Evolutionary conservation across 2,888 invertebrate species (phyloP).

Genomic region (Dendrolimus houi): DNA sequence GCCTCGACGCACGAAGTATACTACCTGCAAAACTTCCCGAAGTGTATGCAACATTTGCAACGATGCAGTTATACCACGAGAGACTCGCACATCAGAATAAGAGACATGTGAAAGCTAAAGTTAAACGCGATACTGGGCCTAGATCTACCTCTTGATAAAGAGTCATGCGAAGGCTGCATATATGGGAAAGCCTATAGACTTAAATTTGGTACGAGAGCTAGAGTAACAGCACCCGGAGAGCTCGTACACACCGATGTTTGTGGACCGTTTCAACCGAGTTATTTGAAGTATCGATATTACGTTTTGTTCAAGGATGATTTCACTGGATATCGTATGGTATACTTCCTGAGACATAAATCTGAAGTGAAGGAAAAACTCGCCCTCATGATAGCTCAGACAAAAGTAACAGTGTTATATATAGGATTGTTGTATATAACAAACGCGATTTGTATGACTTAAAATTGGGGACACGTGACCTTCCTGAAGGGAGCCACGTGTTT

Average conservation of each 20-base stretch:
- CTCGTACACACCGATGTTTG: background rate
- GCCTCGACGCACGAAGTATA: background rate
- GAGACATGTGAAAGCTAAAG: no score
- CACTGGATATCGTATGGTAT: background rate
- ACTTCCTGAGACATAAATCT: background rate
- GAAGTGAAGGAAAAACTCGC: background rate
- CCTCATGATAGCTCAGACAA: background rate
- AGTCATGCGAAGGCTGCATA: background rate
- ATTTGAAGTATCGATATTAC: background rate
- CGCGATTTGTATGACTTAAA: no score
- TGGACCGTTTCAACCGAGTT: background rate
- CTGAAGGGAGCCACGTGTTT: no score
- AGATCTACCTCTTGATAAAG: background rate
- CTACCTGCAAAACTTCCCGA: no score
- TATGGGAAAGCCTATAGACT: background rate
- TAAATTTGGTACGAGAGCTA: background rate
- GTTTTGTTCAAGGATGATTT: slow-evolving; percentile 1
- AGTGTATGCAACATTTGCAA: no score
- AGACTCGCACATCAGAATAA: no score
- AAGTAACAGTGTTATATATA: no score
- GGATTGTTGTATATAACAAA: no score
- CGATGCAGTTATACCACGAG: no score
- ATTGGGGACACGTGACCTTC: no score
- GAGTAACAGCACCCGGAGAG: background rate
- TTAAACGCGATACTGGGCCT: background rate